A percentile compares a stretch with the other conserved stretches of the same genome.
phyloP scores from a whole-genome alignment of 2,888 invertebrate species.

The Sclerodermus sp. region DNA sequence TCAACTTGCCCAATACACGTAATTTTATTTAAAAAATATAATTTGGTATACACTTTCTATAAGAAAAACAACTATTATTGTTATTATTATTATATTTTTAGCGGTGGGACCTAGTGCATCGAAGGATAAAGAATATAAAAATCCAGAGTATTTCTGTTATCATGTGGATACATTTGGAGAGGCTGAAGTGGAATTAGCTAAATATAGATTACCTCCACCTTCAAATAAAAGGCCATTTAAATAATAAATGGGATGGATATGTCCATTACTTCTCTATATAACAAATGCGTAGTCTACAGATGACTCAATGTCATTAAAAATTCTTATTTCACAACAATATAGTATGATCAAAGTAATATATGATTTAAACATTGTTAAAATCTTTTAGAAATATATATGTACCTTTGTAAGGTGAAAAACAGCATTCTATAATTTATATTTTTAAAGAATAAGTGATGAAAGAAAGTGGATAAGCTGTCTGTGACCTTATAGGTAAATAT shows the following conservation, averaged over 20 bases:
- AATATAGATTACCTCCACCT: slow-evolving; percentile 78
- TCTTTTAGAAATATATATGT: too few relatives aligned
- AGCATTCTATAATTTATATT: too few relatives aligned
- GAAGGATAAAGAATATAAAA: slow-evolving; percentile 76
- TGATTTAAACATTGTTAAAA: too few relatives aligned
- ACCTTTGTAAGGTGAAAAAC: too few relatives aligned
- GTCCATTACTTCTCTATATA: background rate
- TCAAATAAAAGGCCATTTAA: slow-evolving; percentile 58
- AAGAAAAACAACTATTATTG: too few relatives aligned
- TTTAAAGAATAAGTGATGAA: too few relatives aligned
- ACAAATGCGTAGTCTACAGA: too few relatives aligned
- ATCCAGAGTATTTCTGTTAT: slow-evolving; percentile 86
- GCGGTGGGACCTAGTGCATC: slow-evolving; percentile 75
- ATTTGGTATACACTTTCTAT: background rate
- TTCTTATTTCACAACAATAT: too few relatives aligned
- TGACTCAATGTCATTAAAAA: too few relatives aligned
- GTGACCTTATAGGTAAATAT: too few relatives aligned
- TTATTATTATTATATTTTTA: slow-evolving; percentile 37
- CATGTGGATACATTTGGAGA: slow-evolving; percentile 77
- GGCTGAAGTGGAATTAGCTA: slow-evolving; percentile 83
- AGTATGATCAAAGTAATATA: too few relatives aligned
- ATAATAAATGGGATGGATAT: slow-evolving; percentile 28
- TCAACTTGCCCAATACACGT: slow-evolving; percentile 43
- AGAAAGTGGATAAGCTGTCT: too few relatives aligned
- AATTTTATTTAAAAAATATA: slow-evolving; percentile 19